Evolutionary conservation across 1,140 invertebrate genomes (phyloP).

Genomic region (Aphidius gifuensis): DNA sequence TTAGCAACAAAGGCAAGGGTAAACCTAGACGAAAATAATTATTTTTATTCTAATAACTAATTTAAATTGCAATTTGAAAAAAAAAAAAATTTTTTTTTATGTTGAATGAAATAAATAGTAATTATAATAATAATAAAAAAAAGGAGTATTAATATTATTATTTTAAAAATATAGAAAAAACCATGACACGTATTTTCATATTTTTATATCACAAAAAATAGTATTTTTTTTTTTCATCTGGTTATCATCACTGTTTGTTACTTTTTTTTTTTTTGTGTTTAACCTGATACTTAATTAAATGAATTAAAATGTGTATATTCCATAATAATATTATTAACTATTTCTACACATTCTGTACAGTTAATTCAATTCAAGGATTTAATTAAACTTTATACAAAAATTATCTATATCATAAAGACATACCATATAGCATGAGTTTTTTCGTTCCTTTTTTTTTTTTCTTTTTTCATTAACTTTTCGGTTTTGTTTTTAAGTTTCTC

Average conservation of each 20-base stretch:
- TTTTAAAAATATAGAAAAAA: too few relatives aligned
- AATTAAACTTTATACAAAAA: constrained; percentile 59
- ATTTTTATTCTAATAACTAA: constrained; percentile 14
- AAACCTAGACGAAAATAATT: constrained; percentile 37
- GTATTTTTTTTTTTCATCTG: too few relatives aligned
- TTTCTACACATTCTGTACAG: constrained; percentile 59
- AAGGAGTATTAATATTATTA: too few relatives aligned
- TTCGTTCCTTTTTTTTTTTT: constrained; percentile 33
- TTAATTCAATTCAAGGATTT: constrained; percentile 46
- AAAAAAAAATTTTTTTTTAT: too few relatives aligned
- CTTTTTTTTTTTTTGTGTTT: background rate
- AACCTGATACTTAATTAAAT: too few relatives aligned
- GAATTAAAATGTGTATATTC: constrained; percentile 55
- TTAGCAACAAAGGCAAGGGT: constrained; percentile 29
- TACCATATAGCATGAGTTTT: constrained; percentile 52
- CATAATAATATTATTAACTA: constrained; percentile 58
- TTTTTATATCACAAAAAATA: too few relatives aligned
- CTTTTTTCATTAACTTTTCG: constrained; percentile 1
- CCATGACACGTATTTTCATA: too few relatives aligned
- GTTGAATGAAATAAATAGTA: too few relatives aligned
- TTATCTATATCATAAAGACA: constrained; percentile 54
- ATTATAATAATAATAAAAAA: too few relatives aligned
- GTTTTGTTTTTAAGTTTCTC: background rate
- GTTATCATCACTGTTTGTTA: background rate
- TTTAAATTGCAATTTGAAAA: too few relatives aligned